phyloP scores from a whole-genome alignment of 2,113 vertebrate species.

The Myotis brandtii region DNA sequence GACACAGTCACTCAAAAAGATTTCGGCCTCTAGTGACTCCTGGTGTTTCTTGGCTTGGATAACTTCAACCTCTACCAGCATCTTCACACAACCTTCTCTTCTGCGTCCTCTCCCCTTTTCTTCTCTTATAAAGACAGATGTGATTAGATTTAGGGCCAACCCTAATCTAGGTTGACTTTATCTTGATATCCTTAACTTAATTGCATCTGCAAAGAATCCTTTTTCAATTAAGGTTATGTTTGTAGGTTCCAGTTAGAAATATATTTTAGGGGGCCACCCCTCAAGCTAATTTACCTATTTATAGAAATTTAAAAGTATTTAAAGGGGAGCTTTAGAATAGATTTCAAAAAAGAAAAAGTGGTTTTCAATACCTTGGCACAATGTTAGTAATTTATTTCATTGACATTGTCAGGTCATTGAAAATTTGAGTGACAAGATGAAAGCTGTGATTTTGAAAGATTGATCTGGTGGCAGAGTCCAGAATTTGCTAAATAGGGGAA shows the following conservation, averaged over 20 bases:
- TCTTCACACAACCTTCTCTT: background rate
- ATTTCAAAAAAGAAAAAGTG: background rate
- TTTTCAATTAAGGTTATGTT: background rate
- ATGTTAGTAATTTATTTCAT: background rate
- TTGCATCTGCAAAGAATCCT: background rate
- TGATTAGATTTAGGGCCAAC: background rate
- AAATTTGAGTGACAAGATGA: background rate
- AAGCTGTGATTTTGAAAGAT: background rate
- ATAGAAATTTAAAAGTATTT: background rate
- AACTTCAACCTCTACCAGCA: background rate
- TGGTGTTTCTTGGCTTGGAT: background rate
- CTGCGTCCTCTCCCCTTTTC: background rate
- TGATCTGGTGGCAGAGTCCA: background rate
- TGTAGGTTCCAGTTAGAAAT: background rate
- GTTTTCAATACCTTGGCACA: background rate
- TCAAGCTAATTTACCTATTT: background rate
- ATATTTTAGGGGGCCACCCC: background rate
- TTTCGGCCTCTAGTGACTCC: background rate
- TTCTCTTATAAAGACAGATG: background rate
- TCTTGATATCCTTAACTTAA: background rate
- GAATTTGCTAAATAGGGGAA: background rate
- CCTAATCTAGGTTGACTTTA: background rate
- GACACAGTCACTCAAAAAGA: background rate
- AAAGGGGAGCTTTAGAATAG: background rate
- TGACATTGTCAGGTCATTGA: background rate